These are phyloP conservation scores for Rhabdomys pumilio DNA, from an alignment of 2,797 vertebrate species.

Conservation along the genomic window DNA sequence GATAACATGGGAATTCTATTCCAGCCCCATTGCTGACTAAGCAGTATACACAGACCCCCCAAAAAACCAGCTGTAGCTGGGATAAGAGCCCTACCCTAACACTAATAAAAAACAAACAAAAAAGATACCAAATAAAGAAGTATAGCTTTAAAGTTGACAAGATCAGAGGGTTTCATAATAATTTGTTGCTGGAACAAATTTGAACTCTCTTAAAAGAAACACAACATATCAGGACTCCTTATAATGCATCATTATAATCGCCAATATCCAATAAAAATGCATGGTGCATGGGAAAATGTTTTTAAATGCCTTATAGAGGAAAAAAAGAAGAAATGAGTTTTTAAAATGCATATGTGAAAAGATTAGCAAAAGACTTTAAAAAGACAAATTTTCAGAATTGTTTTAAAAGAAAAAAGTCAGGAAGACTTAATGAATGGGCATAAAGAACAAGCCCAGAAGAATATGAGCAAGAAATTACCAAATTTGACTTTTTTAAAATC, in stretches of 20 bases:
- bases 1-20: not conserved
- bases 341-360: not conserved
- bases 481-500: not conserved
- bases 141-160: not conserved
- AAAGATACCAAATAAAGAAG: not conserved
- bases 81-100: not conserved
- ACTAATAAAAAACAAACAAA: slow-evolving; percentile 24
- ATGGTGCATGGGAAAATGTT: not conserved
- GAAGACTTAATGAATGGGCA: not conserved
- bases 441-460: not conserved
- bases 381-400: not conserved
- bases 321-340: not conserved
- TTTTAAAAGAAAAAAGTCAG: not conserved
- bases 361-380: not conserved
- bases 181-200: not conserved
- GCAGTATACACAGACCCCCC: not conserved
- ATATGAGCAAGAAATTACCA: not conserved
- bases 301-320: not conserved
- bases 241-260: not conserved
- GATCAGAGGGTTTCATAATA: not conserved
- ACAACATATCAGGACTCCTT: not conserved
- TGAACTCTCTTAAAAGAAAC: slow-evolving; percentile 35
- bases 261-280: slow-evolving; percentile 21
- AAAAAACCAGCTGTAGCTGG: not conserved
- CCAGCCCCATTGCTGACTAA: not conserved